Evolutionary conservation across 2,888 invertebrate species (phyloP), one percentile per base, ranked within the genome.

Genomic region (Dolomedes plantarius): DNA sequence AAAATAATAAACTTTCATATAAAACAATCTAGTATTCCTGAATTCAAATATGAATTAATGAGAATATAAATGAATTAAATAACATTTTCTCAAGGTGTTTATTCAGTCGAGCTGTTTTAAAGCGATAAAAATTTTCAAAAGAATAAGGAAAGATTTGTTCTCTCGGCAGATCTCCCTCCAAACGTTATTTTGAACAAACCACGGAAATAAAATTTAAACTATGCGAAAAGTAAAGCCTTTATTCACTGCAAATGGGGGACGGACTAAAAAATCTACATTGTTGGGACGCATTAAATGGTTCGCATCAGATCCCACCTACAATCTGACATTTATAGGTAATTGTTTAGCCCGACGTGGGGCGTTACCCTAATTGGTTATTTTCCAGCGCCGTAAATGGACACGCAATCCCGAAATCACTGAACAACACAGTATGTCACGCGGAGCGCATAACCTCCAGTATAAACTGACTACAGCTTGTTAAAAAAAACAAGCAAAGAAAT

Each of bases 321-420:
- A 23, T 56, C 56, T 56, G 56, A 56, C 56, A 56, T 56, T 23
- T n/a, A 56, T 56, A 11, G 56, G 56, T 11, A 23, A 56, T 56
- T 56, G 56, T 56, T 56, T 19, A 23, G 3, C 23, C 5, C 56
- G 3, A 16, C 1, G 56, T 23, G 19, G 41, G 56, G 56, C 56
- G 56, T 56, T 16, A 56, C 56, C 56, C 56, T 56, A 56, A 56
- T 56, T 56, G 23, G 23, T 23, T 23, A 1, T 56, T 56, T 23
- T 56, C 23, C 23, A 23, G 23, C 56, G 19, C 56, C 5, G 19
- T 56, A 56, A 46, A 56, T 56, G 23, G 19, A 23, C 56, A 56
- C 56, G 56, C 56, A 23, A 56, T 56, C 56, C 16, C 56, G 19
- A 56, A 56, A 56, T 56, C 56, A 56, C 23, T 56, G 6, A 7